These are phyloP conservation scores for Chionomys nivalis DNA, from an alignment of 2,113 vertebrate species.

Conservation along the genomic window DNA sequence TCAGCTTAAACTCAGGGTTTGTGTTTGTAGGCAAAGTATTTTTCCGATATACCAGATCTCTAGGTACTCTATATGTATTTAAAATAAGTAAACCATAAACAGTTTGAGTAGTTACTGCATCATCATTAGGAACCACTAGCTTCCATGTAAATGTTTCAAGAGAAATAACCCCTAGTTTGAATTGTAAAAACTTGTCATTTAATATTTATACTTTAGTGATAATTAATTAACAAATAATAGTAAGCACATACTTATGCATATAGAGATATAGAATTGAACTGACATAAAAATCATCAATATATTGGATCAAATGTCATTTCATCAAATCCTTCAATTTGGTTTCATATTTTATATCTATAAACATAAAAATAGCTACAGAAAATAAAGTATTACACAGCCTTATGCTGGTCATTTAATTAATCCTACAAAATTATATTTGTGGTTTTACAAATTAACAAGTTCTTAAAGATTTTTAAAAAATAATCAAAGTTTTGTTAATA, in stretches of 20 bases:
- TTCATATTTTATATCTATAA: background rate
- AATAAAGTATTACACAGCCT: background rate
- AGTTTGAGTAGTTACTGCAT: background rate
- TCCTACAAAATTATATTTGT: background rate
- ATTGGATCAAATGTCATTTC: background rate
- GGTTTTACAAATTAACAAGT: background rate
- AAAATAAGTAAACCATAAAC: background rate
- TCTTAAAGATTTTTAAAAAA: background rate
- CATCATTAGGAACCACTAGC: background rate
- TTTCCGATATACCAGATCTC: background rate
- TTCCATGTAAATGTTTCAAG: background rate
- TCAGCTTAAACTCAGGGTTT: background rate
- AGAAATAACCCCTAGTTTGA: background rate
- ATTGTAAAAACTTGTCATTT: constrained; percentile 7
- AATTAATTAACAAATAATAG: background rate
- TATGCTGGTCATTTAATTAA: background rate
- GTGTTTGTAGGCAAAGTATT: background rate
- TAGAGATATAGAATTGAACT: background rate
- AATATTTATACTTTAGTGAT: background rate
- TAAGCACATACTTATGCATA: background rate
- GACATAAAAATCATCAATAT: background rate
- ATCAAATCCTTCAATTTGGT: background rate
- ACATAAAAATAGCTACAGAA: background rate
- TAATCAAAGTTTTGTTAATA: background rate
- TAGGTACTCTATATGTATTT: background rate